Conservation (phyloP, 2,888 invertebrate species). For the Acanthosepion pharaonis region DNA sequence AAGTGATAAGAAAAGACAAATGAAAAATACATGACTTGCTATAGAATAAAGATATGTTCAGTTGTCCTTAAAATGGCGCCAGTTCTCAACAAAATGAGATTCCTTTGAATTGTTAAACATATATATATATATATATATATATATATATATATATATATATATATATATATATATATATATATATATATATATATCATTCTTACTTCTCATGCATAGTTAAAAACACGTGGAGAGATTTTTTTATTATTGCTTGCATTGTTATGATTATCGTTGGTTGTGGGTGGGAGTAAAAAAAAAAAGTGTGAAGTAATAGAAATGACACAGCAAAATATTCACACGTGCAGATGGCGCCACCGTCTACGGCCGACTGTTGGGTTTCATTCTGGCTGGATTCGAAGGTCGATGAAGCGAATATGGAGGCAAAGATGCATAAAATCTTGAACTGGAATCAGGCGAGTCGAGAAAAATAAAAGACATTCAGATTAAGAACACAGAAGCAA, state of each 20-base stretch:
- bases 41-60: background rate
- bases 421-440: background rate
- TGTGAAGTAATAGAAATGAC: background rate
- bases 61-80: background rate
- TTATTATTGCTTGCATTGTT: background rate
- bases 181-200: no score
- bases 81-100: background rate
- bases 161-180: no score
- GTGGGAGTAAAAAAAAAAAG: background rate
- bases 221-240: background rate
- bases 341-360: background rate
- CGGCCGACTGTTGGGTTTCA: background rate
- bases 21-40: background rate
- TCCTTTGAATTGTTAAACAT: background rate
- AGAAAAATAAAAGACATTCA: background rate
- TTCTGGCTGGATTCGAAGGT: background rate
- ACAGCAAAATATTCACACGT: background rate
- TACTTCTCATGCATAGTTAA: background rate
- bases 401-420: conserved; percentile 14
- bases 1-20: background rate
- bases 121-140: background rate
- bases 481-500: background rate
- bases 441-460: background rate
- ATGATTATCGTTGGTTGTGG: background rate
- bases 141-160: no score